Evolutionary conservation across 2,797 vertebrate species (phyloP), one percentile per base, ranked within the genome.

Genomic region (Erpetoichthys calabaricus): DNA sequence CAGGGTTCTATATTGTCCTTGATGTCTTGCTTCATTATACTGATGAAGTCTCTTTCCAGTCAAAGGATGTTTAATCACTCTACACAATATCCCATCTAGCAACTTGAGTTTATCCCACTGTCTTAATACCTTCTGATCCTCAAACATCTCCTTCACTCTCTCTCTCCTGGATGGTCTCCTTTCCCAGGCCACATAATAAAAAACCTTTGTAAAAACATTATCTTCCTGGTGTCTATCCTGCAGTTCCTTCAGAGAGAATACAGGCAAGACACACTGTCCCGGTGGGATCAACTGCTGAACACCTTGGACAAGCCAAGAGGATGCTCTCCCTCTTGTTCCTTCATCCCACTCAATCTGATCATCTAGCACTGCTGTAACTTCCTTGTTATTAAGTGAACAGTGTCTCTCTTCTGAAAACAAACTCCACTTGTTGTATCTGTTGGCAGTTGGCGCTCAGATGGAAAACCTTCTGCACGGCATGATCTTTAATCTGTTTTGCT

Each of bases 401-500:
- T 41, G 9, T 25, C 8, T 51, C 47, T 3, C 43, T 6, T 44
- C 6, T 8, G 3, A 5, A 5, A 5, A n/a, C 6, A 4, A n/a
- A 5, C 8, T 42, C 45, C 5, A 4, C 10, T 47, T 10, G n/a
- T 8, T 41, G n/a, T 9, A 25, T 42, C 43, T 8, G 9, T 53
- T 4, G 57, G 51, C 5, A 53, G 42, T 44, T 42, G 41, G 6
- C 45, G 53, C 57, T 55, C 25, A n/a, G 42, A 4, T 42, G 45
- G n/a, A 65, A 68, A 45, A 54, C 49, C 43, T 65, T 53, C 8
- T 66, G 62, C 5, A 66, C 56, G 8, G 44, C 10, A 2, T 25
- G 4, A 25, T 5, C 3, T 0, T 47, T 41, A 41, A 64, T 3
- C 1, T 45, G 49, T 10, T 9, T 42, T 1, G 57, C 57, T 8